phyloP scores from a whole-genome alignment of 2,113 vertebrate genomes.

The Mixornis gularis region DNA sequence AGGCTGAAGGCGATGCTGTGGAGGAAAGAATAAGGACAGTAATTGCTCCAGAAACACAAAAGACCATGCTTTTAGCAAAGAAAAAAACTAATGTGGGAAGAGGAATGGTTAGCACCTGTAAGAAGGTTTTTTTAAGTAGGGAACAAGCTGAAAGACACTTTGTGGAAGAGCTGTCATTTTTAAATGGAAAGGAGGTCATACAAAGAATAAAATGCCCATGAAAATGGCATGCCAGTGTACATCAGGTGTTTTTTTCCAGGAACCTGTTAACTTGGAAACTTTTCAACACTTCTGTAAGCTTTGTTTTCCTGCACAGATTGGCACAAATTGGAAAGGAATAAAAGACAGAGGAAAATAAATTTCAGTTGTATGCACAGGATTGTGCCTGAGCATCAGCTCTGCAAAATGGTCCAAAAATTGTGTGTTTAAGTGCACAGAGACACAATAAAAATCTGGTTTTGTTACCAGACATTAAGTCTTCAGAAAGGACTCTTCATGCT shows the following conservation, averaged over 20 bases:
- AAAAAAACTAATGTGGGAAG: not conserved
- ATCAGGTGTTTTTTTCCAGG: not conserved
- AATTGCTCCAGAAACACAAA: not conserved
- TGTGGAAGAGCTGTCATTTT: not conserved
- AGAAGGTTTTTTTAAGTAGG: not conserved
- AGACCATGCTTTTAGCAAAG: not conserved
- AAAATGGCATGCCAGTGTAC: not conserved
- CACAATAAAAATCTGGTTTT: not conserved
- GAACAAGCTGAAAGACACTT: not conserved
- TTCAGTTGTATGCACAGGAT: not conserved
- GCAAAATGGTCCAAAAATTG: not conserved
- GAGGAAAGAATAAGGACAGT: not conserved
- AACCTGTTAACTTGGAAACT: not conserved
- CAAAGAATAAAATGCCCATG: not conserved
- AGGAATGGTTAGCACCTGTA: not conserved
- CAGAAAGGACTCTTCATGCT: not conserved
- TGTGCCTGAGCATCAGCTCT: not conserved
- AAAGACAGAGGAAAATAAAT: not conserved
- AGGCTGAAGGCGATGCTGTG: not conserved
- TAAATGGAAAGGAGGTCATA: not conserved
- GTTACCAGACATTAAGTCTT: not conserved
- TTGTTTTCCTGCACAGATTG: not conserved
- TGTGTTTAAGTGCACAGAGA: not conserved
- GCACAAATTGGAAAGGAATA: not conserved
- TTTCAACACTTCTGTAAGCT: not conserved